phyloP scores from a whole-genome alignment of 30 jellyfish, hydroid and myxozoan species.

The Kudoa iwatai region DNA sequence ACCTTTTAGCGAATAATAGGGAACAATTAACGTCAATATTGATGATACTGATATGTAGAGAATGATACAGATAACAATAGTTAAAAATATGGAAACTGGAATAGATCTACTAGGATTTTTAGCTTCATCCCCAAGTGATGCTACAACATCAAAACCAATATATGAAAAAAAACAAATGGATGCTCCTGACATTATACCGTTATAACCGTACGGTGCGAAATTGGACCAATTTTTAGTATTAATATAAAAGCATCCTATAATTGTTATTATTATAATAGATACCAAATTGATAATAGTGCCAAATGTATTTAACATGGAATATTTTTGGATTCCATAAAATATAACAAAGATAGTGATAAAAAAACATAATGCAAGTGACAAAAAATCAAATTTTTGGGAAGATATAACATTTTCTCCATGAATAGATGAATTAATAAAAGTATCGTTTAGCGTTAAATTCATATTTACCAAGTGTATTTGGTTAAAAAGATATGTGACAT shows the following conservation, averaged over 20 bases:
- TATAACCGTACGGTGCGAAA: conserved; percentile 42
- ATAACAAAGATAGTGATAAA: too few species aligned
- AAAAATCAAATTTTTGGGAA: too few species aligned
- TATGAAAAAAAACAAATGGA: conserved; percentile 78
- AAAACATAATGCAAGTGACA: too few species aligned
- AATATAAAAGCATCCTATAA: conserved; percentile 21
- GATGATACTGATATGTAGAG: conserved; percentile 8
- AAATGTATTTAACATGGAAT: conserved; percentile 22
- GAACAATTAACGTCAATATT: conserved; percentile 6
- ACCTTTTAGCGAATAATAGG: conserved; percentile 17
- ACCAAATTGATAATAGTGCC: conserved; percentile 29
- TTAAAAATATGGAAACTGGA: conserved; percentile 25
- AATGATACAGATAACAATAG: conserved; percentile 19
- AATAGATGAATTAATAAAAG: conserved; percentile 21
- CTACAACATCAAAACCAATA: conserved; percentile 82
- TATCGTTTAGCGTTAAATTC: conserved; percentile 25
- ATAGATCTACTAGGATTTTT: conserved; percentile 46
- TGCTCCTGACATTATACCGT: conserved; percentile 54
- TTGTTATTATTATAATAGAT: conserved; percentile 13
- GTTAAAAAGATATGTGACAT: too few species aligned
- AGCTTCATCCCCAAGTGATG: conserved; percentile 79
- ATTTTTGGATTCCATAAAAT: conserved; percentile 36
- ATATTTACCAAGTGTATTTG: too few species aligned
- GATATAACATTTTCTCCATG: conserved; percentile 8
- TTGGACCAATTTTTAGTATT: conserved; percentile 18